Base-by-base conservation (phyloP, 2,888 invertebrate genomes). In the Drosophila birchii region DNA sequence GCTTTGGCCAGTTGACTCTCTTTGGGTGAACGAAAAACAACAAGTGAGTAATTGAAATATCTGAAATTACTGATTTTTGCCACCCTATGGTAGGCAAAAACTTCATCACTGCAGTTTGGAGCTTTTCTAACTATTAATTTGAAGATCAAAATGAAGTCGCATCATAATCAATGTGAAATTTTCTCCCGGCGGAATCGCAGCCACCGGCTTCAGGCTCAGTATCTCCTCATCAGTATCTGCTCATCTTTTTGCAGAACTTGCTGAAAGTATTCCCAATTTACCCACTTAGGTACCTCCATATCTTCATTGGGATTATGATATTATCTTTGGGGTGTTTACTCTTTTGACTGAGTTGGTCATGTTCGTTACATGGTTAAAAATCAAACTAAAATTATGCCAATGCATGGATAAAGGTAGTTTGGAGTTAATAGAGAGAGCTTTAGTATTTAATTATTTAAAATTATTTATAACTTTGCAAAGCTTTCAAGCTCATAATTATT, bases 121-220 rank as follows among this genome's bases (percentile, higher is more conserved):
- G 26, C 26, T 26, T 4, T 39, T n/a, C 43, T 43, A 39, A 91
- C 91, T 85, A 57, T 81, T 83, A 55, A 91, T 64, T 60, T 81
- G 74, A 20, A 92, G 51, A 16, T 87, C 86, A 9, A 92, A 77
- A 6, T 78, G 62, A 7, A 90, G 72, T 8, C 92, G 85, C 20
- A 90, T 47, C 85, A 92, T 91, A 12, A 85, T 61, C 2, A 91
- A 91, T 8, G 89, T 85, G 49, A 85, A 92, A 55, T 92, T 92
- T 57, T 91, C 91, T 6, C 91, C 92, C 0, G 90, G 83, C 0
- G 89, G 85, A 49, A 85, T 89, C 5, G 90, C 91, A 5, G 91
- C 90, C 8, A 81, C 80, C 2, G 89, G 76, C 1, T 75, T 82
- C 45, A 91, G 88, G 11, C 75, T 83, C 0, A 78, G 16, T 6